Conservation (phyloP, 2,113 vertebrate genomes). For the Amphilophus citrinellus region DNA sequence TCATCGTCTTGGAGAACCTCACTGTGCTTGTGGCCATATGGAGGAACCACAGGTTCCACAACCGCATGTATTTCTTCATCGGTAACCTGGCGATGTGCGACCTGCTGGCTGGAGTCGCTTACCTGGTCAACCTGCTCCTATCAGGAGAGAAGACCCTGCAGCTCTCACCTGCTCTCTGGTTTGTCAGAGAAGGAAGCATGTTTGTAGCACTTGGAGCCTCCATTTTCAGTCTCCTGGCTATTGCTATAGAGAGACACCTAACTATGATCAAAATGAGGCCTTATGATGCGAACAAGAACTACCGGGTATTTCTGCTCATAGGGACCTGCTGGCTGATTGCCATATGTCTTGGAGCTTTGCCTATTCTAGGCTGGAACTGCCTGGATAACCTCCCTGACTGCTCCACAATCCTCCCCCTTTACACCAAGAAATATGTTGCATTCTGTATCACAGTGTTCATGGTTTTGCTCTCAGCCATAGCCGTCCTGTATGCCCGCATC, state of each 20-base stretch:
- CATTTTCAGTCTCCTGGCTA: constrained; percentile 94
- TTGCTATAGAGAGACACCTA: constrained; percentile 95
- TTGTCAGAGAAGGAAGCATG: constrained; percentile 94
- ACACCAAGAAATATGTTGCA: constrained; percentile 93
- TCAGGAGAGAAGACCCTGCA: constrained; percentile 90
- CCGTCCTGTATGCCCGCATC: constrained; percentile 91
- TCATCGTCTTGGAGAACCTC: constrained; percentile 95
- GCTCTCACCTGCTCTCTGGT: constrained; percentile 89
- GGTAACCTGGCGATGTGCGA: constrained; percentile 97
- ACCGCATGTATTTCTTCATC: constrained; percentile 98
- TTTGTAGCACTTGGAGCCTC: constrained; percentile 94
- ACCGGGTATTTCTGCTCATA: constrained; percentile 95
- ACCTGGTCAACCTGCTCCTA: constrained; percentile 92
- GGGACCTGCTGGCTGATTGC: constrained; percentile 94
- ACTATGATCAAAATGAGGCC: constrained; percentile 99
- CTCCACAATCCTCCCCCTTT: constrained; percentile 93
- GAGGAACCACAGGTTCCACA: constrained; percentile 95
- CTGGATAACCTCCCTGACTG: constrained; percentile 88
- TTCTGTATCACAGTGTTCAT: constrained; percentile 94
- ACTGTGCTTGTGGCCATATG: constrained; percentile 94
- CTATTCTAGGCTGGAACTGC: constrained; percentile 97
- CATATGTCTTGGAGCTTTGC: constrained; percentile 87
- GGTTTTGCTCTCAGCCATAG: constrained; percentile 88
- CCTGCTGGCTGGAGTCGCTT: constrained; percentile 89
- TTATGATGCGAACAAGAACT: constrained; percentile 92